Evolutionary conservation across 2,797 vertebrate species (phyloP), one percentile per base, ranked within the genome.

Genomic region (Lycodopsis pacificus): DNA sequence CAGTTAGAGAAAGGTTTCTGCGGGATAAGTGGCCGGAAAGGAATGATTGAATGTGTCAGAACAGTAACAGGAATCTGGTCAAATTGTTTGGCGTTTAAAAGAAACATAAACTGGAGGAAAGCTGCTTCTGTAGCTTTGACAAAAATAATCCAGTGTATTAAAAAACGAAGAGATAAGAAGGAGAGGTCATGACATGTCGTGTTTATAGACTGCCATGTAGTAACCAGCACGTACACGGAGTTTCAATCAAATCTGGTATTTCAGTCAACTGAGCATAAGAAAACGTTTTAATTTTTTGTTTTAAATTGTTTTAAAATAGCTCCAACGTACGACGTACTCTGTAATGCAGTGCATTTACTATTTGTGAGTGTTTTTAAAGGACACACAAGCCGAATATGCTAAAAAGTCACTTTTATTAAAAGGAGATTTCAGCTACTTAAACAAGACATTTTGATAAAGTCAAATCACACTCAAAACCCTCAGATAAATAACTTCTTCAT

Each of bases 1-100:
- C 75, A 79, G 70, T 76, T 78, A 56, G 79, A 66, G 65, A 79
- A 76, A 81, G 67, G 69, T 81, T 88, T 90, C 73, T 92, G 84
- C 49, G 85, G 88, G 22, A 70, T 79, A 61, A 74, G 68, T 48
- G 68, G 77, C 75, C 77, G 65, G 54, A 71, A 75, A 30, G 64
- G 49, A 82, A 71, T 71, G 73, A 32, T 78, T 62, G 79, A 73
- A 83, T 77, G 73, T 80, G 77, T 86, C 63, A 80, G 36, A 72
- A 73, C n/a, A n/a, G n/a, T n/a, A 62, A 19, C 25, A 58, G 71
- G 68, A 86, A 77, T 38, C 46, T 80, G 57, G 72, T 72, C 57
- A 72, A 77, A 86, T 32, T 44, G 54, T 79, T 71, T 76, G 38
- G 46, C 0, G 0, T 56, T 9, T 54, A 65, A 72, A 83, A 64